Evolutionary conservation across 2,113 vertebrate species (phyloP), one percentile per base, ranked within the genome.

Genomic region (Toxotes jaculatrix): DNA sequence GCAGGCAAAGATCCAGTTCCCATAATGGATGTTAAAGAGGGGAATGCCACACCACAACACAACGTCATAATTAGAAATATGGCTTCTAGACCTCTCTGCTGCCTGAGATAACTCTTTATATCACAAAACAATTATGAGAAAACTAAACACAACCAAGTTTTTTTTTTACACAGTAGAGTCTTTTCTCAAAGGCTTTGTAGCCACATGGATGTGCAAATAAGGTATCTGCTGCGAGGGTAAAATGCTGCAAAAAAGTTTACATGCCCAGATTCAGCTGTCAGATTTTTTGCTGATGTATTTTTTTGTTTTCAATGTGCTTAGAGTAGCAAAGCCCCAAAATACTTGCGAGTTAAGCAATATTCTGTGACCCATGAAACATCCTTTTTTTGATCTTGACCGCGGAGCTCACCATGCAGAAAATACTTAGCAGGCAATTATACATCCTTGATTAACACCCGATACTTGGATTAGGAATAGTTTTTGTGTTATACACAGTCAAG

Each of bases 21-120:
- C 85, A 82, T 85, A 92, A 90, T 88, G 60, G 83, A 74, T 67
- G 78, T 89, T 87, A 87, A 79, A 84, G 66, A 61, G 79, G 72
- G 82, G 83, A 86, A 67, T 75, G 83, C 83, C 79, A 65, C 79
- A 34, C 87, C 85, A 74, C 88, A 87, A 62, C 82, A 89, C 89
- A 79, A 83, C 79, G 43, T 79, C 63, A 34, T 90, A 91, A 84
- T 90, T 88, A 87, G 56, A 78, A 84, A 77, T 83, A 73, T 42
- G 60, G 67, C 69, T 60, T 82, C 32, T 51, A 47, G 45, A 47
- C 74, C 65, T 56, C 13, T 14, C 23, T 14, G 19, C 65, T 79
- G 74, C 79, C 34, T 60, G 5, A 70, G 67, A 74, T 72, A 57
- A 64, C 67, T 74, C 64, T 76, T 68, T 69, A 73, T 77, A 49